Evolutionary conservation across 92 coral and sea anemone genomes (phyloP).

Genomic region (Actinernus sp.): DNA sequence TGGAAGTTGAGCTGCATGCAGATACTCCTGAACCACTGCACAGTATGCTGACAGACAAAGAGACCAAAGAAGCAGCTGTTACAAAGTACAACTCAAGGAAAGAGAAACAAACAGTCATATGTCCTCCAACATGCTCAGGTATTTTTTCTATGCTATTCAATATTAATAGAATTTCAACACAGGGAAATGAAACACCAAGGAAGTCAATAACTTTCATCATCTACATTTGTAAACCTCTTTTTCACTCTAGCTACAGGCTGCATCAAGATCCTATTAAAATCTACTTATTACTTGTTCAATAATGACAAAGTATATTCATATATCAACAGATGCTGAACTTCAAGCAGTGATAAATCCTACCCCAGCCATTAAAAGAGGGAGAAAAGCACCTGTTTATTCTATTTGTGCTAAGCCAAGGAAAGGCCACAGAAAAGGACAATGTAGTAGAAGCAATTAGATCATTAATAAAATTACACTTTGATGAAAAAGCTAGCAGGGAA

Average conservation of each 20-base stretch:
- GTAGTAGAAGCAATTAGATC: no score
- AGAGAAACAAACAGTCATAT: no score
- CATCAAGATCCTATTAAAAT: no score
- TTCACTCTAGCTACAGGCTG: no score
- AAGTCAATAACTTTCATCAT: neutral
- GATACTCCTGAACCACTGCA: slow-evolving; percentile 30
- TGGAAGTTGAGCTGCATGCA: slow-evolving; percentile 12
- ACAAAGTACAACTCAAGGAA: slow-evolving; percentile 5
- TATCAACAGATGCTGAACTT: slow-evolving; percentile 9
- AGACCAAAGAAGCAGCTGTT: slow-evolving; percentile 9
- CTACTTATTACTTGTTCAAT: no score
- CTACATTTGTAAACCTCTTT: neutral
- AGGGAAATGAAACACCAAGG: neutral
- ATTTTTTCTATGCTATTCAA: neutral
- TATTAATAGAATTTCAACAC: neutral
- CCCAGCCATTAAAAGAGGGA: neutral
- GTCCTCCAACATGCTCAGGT: slow-evolving; percentile 49
- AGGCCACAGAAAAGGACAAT: no score
- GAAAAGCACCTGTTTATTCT: slow-evolving; percentile 15
- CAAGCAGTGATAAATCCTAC: neutral
- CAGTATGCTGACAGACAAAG: slow-evolving; percentile 31
- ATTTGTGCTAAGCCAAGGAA: slow-evolving; percentile 17
- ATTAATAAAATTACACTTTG: no score
- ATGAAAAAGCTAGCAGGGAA: no score
- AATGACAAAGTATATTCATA: no score